Conservation (phyloP, 2,888 invertebrate genomes). For the Bembecia ichneumoniformis region DNA sequence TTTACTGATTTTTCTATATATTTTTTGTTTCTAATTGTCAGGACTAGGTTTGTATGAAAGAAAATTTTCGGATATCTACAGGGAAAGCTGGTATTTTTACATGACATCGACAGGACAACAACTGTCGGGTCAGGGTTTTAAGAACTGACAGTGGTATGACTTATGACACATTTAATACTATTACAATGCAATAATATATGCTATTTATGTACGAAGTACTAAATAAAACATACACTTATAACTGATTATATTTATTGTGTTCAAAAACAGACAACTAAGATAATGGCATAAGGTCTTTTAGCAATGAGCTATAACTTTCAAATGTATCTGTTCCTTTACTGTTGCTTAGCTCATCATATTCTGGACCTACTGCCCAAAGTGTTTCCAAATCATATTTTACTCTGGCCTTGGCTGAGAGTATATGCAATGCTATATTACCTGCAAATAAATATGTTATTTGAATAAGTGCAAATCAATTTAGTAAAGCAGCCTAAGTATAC, state of each 20-base stretch:
- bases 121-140: no score
- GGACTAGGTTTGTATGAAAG: no score
- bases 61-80: no score
- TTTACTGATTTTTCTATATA: no score
- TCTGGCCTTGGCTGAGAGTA: slow-evolving; percentile 82
- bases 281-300: slow-evolving; percentile 48
- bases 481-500: no score
- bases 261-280: not conserved
- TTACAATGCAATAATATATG: no score
- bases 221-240: not conserved
- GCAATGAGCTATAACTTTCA: slow-evolving; percentile 76
- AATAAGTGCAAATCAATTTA: no score
- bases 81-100: no score
- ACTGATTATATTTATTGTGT: not conserved
- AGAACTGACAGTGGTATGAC: no score
- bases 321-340: slow-evolving; percentile 76
- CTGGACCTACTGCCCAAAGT: slow-evolving; percentile 89
- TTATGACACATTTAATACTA: no score
- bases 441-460: slow-evolving; percentile 16
- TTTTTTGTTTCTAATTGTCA: no score
- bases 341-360: slow-evolving; percentile 81
- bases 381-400: slow-evolving; percentile 88
- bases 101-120: no score
- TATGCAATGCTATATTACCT: slow-evolving; percentile 94
- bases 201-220: not conserved